Evolutionary conservation across 2,113 vertebrate species (phyloP).

Genomic region (Mormyrus lacerda): DNA sequence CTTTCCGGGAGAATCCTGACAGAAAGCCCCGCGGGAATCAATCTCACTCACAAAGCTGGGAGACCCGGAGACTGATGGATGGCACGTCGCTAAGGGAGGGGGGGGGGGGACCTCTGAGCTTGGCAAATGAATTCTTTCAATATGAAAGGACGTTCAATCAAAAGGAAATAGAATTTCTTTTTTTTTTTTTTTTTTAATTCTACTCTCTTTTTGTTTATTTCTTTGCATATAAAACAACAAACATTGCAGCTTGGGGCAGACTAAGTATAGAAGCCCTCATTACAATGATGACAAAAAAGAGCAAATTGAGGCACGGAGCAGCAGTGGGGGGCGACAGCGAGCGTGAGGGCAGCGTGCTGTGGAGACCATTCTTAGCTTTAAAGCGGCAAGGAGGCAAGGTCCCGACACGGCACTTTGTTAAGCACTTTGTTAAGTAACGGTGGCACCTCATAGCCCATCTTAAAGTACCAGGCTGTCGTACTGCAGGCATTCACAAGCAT

Average conservation of each 20-base stretch:
- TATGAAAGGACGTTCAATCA: not conserved
- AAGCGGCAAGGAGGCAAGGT: not conserved
- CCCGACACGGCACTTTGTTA: not conserved
- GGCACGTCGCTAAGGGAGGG: no score
- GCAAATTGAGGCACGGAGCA: not conserved
- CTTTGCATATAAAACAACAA: not conserved
- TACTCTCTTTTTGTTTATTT: not conserved
- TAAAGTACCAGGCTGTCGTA: not conserved
- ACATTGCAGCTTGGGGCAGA: not conserved
- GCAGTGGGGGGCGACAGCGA: not conserved
- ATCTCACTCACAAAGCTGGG: not conserved
- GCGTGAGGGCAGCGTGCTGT: not conserved
- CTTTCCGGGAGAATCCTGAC: not conserved
- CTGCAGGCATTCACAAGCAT: not conserved
- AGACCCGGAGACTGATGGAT: not conserved
- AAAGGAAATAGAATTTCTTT: not conserved
- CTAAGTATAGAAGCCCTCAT: not conserved
- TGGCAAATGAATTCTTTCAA: not conserved
- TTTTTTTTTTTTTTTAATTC: not conserved
- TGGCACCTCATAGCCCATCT: not conserved
- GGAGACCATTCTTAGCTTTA: not conserved
- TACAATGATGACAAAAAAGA: not conserved
- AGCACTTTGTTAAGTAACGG: not conserved
- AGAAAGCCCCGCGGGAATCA: not conserved
- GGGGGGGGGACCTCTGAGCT: not conserved